These are phyloP conservation scores for Chloropsis cyanopogon DNA, from an alignment of 2,113 vertebrate species.

Conservation along the genomic window DNA sequence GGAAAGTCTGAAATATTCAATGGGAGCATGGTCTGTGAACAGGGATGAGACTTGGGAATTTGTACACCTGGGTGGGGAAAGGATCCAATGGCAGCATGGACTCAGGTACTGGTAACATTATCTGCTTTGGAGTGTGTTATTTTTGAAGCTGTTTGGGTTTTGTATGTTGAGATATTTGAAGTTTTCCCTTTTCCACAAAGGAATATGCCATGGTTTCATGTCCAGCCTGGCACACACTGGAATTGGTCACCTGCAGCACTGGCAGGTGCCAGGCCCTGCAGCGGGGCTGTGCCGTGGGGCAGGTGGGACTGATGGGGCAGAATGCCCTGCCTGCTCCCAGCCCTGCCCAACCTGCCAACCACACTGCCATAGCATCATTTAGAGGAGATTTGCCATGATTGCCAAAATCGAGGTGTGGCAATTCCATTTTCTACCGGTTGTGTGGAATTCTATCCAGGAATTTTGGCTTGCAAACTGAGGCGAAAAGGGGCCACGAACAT, in stretches of 20 bases:
- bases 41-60: neutral
- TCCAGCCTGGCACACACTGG: accelerated
- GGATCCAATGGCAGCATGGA: neutral
- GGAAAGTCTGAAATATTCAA: neutral
- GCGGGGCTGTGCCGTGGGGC: neutral
- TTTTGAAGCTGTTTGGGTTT: neutral
- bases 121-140: no score
- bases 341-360: neutral
- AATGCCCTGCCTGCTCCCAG: no score
- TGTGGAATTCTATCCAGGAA: neutral
- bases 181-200: neutral
- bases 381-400: neutral
- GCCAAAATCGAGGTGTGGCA: neutral
- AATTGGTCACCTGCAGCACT: neutral
- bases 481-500: accelerated
- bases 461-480: neutral
- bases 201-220: neutral
- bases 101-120: neutral
- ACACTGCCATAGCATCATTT: accelerated
- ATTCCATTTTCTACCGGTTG: neutral
- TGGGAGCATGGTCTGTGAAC: neutral
- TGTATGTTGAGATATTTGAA: neutral
- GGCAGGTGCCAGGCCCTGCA: neutral
- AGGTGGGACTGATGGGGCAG: accelerated
- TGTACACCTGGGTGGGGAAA: neutral